These are phyloP conservation scores for Telmatochromis brichardi DNA, from an alignment of 2,113 vertebrate species.

Conservation along the genomic window DNA sequence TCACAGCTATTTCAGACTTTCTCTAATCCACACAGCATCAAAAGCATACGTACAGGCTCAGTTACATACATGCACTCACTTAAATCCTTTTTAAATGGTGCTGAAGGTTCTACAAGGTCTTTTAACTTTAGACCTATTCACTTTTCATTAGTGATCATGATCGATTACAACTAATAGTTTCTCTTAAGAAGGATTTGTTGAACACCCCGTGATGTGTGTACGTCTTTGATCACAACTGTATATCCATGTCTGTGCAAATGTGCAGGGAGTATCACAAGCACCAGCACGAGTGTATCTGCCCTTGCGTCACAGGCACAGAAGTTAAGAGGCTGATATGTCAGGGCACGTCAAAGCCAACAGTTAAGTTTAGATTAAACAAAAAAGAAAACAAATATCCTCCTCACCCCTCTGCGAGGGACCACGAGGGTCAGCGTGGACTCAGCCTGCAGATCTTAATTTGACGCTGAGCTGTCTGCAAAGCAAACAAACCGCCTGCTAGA, in stretches of 20 bases:
- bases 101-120: not conserved
- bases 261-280: not conserved
- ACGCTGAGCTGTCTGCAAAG: not conserved
- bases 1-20: not conserved
- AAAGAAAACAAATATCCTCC: not conserved
- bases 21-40: not conserved
- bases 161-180: not conserved
- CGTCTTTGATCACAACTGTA: not conserved
- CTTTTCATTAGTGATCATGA: not conserved
- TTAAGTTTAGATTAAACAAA: not conserved
- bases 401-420: not conserved
- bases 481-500: not conserved
- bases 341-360: not conserved
- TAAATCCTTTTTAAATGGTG: not conserved
- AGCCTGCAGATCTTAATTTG: not conserved
- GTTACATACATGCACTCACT: not conserved
- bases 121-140: not conserved
- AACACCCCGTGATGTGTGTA: accelerated
- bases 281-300: accelerated
- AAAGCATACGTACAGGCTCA: not conserved
- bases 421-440: not conserved
- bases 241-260: not conserved
- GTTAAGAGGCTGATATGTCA: not conserved
- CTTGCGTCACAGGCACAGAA: not conserved
- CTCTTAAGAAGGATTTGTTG: not conserved